Evolutionary conservation across 35 echinoderm and acorn worm genomes (phyloP).

Genomic region (Apostichopus japonicus): DNA sequence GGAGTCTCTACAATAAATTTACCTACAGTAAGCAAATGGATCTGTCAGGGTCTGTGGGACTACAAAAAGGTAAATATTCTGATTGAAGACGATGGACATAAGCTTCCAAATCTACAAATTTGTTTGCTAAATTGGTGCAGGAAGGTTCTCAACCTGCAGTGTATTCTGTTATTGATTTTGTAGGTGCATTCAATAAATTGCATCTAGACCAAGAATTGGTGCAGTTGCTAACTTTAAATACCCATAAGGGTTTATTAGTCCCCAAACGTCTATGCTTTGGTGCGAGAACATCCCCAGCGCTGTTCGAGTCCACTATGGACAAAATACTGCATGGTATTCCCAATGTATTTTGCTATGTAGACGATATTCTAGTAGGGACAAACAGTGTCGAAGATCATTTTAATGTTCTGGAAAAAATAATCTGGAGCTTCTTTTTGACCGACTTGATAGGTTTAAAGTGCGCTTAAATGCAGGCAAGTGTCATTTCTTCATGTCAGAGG

Average conservation of each 20-base stretch:
- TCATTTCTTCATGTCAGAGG: not conserved
- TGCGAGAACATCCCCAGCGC: not conserved
- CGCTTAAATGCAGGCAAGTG: not conserved
- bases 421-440: no score
- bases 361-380: slow-evolving; percentile 63
- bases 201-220: not conserved
- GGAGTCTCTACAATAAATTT: not conserved
- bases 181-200: slow-evolving; percentile 35
- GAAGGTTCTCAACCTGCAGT: slow-evolving; percentile 48
- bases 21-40: slow-evolving; percentile 24
- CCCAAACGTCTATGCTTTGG: slow-evolving; percentile 40
- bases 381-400: slow-evolving; percentile 24
- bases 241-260: slow-evolving; percentile 40
- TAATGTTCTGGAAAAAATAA: not conserved
- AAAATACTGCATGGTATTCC: slow-evolving; percentile 61
- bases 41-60: slow-evolving; percentile 35
- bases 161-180: slow-evolving; percentile 55
- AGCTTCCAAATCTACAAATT: slow-evolving; percentile 17
- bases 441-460: not conserved
- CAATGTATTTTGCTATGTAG: slow-evolving; percentile 51
- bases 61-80: slow-evolving; percentile 21
- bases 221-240: slow-evolving; percentile 39
- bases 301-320: slow-evolving; percentile 60
- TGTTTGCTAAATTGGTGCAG: slow-evolving; percentile 38
- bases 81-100: slow-evolving; percentile 27